Percentiles rank a stretch among this genome's conserved stretches.
Conservation (phyloP, 2,113 vertebrate species). For the Eptatretus burgeri region DNA sequence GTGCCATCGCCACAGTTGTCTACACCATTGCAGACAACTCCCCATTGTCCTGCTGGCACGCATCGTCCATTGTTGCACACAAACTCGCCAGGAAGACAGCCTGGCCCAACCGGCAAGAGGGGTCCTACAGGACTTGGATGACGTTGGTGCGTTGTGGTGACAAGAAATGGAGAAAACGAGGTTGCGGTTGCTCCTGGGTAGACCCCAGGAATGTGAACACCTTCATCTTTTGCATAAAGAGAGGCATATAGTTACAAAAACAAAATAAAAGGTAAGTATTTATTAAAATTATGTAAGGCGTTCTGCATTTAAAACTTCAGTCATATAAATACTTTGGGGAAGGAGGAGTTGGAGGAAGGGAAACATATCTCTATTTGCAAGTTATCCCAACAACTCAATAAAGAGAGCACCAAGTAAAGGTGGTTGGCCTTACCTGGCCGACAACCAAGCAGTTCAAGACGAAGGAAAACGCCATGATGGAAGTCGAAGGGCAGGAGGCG, state of each 20-base stretch:
- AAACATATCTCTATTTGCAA: too few species aligned
- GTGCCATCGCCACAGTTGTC: constrained; percentile 31
- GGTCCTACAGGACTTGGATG: neutral
- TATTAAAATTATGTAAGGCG: too few species aligned
- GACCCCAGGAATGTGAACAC: too few species aligned
- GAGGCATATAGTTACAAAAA: too few species aligned
- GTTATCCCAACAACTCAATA: too few species aligned
- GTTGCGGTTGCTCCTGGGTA: too few species aligned
- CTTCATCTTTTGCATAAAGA: too few species aligned
- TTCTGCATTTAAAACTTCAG: too few species aligned
- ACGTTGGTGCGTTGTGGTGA: neutral
- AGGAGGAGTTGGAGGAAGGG: too few species aligned
- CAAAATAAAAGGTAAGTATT: too few species aligned
- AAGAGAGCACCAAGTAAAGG: too few species aligned
- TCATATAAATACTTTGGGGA: too few species aligned
- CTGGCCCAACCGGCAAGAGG: neutral
- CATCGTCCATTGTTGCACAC: constrained; percentile 23
- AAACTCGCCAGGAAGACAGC: constrained; percentile 20
- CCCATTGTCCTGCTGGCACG: constrained; percentile 17
- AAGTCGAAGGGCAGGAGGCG: constrained; percentile 29
- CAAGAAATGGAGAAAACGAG: constrained; percentile 11
- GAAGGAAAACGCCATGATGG: constrained; percentile 21
- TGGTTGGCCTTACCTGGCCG: constrained; percentile 16
- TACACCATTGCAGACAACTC: constrained; percentile 23
- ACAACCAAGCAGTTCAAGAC: constrained; percentile 44